Base-by-base conservation (phyloP, 1,140 invertebrate genomes). In the Adoxophyes honmai region DNA sequence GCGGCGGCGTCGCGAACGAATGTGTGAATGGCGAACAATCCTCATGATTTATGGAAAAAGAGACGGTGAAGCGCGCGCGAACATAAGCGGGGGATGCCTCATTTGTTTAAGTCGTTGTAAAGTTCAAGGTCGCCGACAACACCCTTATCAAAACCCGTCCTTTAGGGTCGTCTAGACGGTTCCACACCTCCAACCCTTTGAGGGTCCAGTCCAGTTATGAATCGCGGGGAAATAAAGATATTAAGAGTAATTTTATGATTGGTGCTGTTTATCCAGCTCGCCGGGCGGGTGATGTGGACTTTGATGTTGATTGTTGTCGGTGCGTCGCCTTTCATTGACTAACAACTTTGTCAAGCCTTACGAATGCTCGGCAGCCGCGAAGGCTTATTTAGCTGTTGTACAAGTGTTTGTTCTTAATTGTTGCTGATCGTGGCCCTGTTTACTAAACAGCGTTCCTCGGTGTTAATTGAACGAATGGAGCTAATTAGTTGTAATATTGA, bases 81-180 rank as follows among this genome's bases (percentile, higher is more conserved):
- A 28, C 21, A 28, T 28, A 28, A 34, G 59, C 60, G 48, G 57
- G 57, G 64, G 57, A 62, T 60, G 66, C 63, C 66, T 86, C 77
- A 86, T 86, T 87, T 84, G 78, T 84, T 80, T 79, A 81, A 87
- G 81, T 74, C 70, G 72, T 75, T 75, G 61, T 58, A 72, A 78
- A 86, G 85, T 86, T 88, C 85, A 88, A 86, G 85, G 85, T 63
- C 81, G 72, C 62, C 69, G 64, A 68, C 66, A 68, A 71, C 72
- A 79, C 81, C 81, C 80, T 83, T 78, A 78, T 81, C 78, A 86
- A 76, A 71, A 75, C 68, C 73, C 73, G 73, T 79, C 72, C 67
- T 79, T 70, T 78, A 71, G 82, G 79, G 68, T 73, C 78, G 84
- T 88, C 84, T 88, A 88, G 84, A 87, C 84, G 75, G 67, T 63